phyloP scores from a whole-genome alignment of 2,888 invertebrate species.

The Physocephala rufipes region DNA sequence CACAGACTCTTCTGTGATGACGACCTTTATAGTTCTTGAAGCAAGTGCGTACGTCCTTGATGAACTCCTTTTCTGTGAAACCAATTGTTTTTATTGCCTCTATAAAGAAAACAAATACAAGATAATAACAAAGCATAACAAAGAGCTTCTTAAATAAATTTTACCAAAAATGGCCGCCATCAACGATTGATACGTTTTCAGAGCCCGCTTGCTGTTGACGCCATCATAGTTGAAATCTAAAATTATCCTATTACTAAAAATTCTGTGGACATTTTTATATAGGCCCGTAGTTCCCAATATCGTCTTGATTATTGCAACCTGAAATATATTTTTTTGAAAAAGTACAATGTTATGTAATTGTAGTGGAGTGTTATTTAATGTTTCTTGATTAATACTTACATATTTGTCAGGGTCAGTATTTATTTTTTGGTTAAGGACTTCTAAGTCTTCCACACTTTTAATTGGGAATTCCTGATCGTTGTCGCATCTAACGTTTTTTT shows the following conservation, averaged over 20 bases:
- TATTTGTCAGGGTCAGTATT: neutral
- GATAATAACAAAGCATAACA: neutral
- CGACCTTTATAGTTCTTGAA: conserved; percentile 2
- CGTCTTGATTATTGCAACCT: neutral
- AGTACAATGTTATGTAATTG: neutral
- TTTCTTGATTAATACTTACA: neutral
- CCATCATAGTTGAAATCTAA: conserved; percentile 1
- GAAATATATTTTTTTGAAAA: neutral
- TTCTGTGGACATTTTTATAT: neutral
- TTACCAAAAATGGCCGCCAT: conserved; percentile 1
- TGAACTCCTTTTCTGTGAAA: neutral
- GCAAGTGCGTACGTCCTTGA: neutral
- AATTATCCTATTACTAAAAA: neutral
- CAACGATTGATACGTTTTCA: neutral
- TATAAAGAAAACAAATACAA: neutral
- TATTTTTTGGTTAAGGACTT: neutral
- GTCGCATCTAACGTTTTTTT: neutral
- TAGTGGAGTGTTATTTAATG: neutral
- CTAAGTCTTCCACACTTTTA: neutral
- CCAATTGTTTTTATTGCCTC: conserved; percentile 5
- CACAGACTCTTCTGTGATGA: neutral
- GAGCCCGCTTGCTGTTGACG: neutral
- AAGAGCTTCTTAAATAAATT: neutral
- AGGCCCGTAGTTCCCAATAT: neutral
- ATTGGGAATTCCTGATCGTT: conserved; percentile 1